These are phyloP conservation scores for Chinchilla lanigera DNA, from an alignment of 2,113 vertebrate species.

Conservation along the genomic window DNA sequence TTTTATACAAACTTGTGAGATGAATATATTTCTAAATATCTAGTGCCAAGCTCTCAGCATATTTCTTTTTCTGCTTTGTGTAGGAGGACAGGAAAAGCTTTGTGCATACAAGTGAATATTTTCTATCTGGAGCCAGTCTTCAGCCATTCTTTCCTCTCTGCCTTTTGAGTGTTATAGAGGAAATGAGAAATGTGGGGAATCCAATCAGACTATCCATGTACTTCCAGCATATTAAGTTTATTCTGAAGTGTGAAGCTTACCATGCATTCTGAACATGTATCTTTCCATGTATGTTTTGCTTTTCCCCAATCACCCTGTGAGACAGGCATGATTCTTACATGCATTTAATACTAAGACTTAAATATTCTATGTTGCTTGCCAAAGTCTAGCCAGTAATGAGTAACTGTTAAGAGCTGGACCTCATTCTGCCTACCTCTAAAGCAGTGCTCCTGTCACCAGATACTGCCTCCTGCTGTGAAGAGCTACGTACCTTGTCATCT, in stretches of 20 bases:
- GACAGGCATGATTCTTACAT: neutral
- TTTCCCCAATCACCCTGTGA: neutral
- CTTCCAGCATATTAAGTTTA: neutral
- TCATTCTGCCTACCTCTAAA: neutral
- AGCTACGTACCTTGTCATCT: neutral
- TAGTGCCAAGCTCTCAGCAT: neutral
- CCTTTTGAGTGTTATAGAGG: neutral
- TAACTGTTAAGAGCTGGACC: neutral
- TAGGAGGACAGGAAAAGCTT: neutral
- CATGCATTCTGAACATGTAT: neutral
- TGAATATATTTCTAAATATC: constrained; percentile 21
- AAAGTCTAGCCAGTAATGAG: neutral
- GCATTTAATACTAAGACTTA: neutral
- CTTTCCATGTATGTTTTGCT: neutral
- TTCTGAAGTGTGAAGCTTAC: neutral
- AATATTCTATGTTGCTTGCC: neutral
- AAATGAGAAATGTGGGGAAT: neutral
- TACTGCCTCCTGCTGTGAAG: neutral
- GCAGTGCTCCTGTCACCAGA: neutral
- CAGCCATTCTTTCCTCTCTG: neutral
- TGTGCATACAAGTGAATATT: neutral
- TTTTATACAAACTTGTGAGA: neutral
- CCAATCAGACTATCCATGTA: neutral
- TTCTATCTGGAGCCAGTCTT: neutral
- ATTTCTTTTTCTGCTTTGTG: neutral